Percentiles rank a stretch among this genome's conserved stretches.
Evolutionary conservation across 1,140 invertebrate species (phyloP).

Genomic region (Polypedilum vanderplanki): DNA sequence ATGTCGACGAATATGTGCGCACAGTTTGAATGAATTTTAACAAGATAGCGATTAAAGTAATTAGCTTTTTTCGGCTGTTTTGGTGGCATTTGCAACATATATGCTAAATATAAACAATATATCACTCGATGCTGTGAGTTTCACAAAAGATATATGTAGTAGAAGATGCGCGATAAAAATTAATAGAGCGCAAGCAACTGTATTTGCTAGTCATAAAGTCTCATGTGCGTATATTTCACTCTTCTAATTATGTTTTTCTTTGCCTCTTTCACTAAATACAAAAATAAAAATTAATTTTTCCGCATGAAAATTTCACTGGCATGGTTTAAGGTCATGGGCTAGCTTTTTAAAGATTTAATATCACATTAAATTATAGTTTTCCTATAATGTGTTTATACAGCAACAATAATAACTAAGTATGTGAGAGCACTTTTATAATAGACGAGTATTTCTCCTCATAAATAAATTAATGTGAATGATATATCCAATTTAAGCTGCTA

Average conservation of each 20-base stretch:
- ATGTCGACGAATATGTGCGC: too few relatives aligned
- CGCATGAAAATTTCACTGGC: not conserved
- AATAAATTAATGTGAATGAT: too few relatives aligned
- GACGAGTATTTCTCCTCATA: too few relatives aligned
- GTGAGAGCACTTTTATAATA: too few relatives aligned
- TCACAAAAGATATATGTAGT: not conserved
- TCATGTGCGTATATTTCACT: not conserved
- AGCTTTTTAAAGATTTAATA: not conserved
- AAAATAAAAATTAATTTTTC: not conserved
- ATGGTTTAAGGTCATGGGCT: slow-evolving; percentile 1
- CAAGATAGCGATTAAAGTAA: too few relatives aligned
- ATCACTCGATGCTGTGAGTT: not conserved
- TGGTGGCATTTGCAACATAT: not conserved
- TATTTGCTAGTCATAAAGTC: not conserved
- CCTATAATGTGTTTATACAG: too few relatives aligned
- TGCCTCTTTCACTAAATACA: not conserved
- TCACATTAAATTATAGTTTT: not conserved
- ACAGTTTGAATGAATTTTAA: too few relatives aligned
- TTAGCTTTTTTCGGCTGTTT: too few relatives aligned
- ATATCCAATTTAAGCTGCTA: too few relatives aligned
- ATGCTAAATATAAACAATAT: not conserved
- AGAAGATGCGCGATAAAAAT: not conserved
- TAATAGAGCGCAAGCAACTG: slow-evolving; percentile 10
- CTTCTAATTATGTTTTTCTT: not conserved
- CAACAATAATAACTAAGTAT: too few relatives aligned